phyloP scores from a whole-genome alignment of 2,888 invertebrate species.

The Lumbricus terrestris region DNA sequence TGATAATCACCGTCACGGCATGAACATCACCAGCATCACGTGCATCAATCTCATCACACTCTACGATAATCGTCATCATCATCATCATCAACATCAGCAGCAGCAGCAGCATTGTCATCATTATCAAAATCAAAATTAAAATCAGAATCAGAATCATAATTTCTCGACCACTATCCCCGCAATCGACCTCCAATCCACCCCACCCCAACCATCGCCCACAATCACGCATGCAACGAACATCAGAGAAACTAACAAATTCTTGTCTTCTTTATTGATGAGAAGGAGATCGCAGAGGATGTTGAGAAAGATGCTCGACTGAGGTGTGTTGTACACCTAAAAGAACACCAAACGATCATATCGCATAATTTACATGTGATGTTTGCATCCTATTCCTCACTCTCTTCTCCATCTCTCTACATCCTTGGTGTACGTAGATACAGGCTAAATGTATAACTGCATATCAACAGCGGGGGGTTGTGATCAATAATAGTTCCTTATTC shows the following conservation, averaged over 20 bases:
- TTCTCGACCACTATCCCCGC: not conserved
- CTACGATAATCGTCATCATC: no score
- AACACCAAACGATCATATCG: not conserved
- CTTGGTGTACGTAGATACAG: no score
- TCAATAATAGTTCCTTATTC: no score
- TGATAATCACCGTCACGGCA: not conserved
- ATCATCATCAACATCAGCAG: not conserved
- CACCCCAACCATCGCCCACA: not conserved
- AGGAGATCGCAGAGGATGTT: constrained; percentile 87
- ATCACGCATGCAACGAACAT: not conserved
- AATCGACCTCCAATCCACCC: not conserved
- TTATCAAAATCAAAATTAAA: no score
- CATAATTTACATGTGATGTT: no score
- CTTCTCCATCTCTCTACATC: no score
- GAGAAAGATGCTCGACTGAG: constrained; percentile 88
- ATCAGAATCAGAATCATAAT: not conserved
- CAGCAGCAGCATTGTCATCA: not conserved
- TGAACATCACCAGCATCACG: not conserved
- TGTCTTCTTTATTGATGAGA: constrained; percentile 75
- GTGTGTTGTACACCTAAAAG: constrained; percentile 80
- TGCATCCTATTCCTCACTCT: no score
- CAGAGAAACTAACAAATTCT: not conserved
- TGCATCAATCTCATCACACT: not conserved
- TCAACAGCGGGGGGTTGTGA: no score
- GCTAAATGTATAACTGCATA: not conserved